Evolutionary conservation across 2,888 invertebrate species (phyloP).

Genomic region (Xestoiulus laeticollis): DNA sequence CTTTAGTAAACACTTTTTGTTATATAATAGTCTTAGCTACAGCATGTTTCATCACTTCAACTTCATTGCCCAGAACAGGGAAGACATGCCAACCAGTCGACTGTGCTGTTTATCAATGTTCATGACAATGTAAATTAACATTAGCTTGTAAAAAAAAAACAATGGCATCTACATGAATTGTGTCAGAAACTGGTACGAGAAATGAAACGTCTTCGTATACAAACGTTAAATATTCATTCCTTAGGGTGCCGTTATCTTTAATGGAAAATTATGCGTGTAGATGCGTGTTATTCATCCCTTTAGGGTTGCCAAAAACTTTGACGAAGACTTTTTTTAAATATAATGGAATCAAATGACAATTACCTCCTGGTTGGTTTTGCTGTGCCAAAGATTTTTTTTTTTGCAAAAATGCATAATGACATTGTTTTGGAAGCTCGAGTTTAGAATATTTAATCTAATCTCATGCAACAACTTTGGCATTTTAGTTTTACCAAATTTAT

Average conservation of each 20-base stretch:
- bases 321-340: neutral
- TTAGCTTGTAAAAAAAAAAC: neutral
- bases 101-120: neutral
- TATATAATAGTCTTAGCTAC: neutral
- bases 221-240: neutral
- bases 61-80: neutral
- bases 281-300: neutral
- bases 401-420: neutral
- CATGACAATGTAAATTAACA: neutral
- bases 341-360: neutral
- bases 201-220: neutral
- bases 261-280: neutral
- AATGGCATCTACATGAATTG: neutral
- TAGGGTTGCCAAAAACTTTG: neutral
- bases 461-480: no score
- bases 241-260: constrained; percentile 5
- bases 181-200: neutral
- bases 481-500: no score
- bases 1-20: no score
- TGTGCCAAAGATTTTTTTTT: neutral
- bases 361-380: neutral
- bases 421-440: no score
- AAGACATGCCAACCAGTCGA: neutral
- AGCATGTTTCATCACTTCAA: neutral
- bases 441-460: no score